These are phyloP conservation scores for Kryptopterus vitreolus DNA, from an alignment of 2,797 vertebrate species.

Conservation along the genomic window DNA sequence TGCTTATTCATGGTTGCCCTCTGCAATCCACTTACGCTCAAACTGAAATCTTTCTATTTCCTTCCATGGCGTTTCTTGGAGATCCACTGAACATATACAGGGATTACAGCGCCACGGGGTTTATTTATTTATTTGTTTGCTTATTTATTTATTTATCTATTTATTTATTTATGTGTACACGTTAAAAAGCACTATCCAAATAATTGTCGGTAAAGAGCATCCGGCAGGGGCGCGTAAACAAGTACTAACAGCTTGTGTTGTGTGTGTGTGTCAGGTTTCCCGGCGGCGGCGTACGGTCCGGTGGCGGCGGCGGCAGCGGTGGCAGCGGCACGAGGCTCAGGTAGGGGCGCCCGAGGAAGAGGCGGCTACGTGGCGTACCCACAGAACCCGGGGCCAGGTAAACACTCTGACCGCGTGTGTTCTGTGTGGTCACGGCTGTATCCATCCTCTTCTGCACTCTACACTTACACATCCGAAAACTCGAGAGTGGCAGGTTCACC, in stretches of 20 bases:
- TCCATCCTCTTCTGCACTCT: slow-evolving; percentile 69
- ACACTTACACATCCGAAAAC: slow-evolving; percentile 39
- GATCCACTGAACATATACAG: not conserved
- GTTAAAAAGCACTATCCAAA: not conserved
- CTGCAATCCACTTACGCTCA: slow-evolving; percentile 1
- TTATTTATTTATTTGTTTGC: too few species aligned
- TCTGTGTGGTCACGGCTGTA: slow-evolving; percentile 91
- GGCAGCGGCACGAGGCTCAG: slow-evolving; percentile 97
- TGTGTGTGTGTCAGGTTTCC: slow-evolving; percentile 82
- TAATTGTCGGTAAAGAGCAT: not conserved
- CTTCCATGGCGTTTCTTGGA: not conserved
- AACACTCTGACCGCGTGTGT: slow-evolving; percentile 89
- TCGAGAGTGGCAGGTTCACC: slow-evolving; percentile 28
- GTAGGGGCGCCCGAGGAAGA: slow-evolving; percentile 92
- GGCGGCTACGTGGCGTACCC: slow-evolving; percentile 85
- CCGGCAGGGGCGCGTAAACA: not conserved
- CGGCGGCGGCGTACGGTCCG: slow-evolving; percentile 93
- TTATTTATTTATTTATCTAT: too few species aligned
- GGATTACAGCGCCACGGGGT: too few species aligned
- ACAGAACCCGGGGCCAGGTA: slow-evolving; percentile 93
- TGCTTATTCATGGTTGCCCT: slow-evolving; percentile 17
- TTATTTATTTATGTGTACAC: too few species aligned
- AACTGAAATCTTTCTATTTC: slow-evolving; percentile 14
- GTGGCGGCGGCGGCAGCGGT: slow-evolving; percentile 90
- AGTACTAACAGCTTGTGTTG: slow-evolving; percentile 4